These are phyloP conservation scores for Aporrectodea caliginosa DNA, from an alignment of 1,140 invertebrate species.

Conservation along the genomic window DNA sequence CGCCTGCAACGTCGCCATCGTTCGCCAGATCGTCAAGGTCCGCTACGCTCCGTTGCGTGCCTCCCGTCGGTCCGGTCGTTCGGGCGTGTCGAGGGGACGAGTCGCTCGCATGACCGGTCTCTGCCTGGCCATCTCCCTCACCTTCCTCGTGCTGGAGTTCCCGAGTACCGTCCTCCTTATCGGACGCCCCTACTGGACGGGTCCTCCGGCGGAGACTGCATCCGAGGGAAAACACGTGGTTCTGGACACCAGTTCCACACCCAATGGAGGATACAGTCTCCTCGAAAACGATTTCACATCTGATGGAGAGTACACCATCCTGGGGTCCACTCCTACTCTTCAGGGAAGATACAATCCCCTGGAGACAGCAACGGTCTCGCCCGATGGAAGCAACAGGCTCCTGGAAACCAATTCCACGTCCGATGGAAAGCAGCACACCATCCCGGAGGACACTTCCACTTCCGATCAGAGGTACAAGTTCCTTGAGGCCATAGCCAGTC, in stretches of 20 bases:
- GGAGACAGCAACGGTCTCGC: too few species aligned
- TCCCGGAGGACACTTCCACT: too few species aligned
- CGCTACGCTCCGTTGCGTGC: background rate
- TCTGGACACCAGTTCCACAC: too few species aligned
- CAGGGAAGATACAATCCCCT: too few species aligned
- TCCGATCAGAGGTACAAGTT: background rate
- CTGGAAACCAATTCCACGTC: too few species aligned
- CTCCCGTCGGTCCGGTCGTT: background rate
- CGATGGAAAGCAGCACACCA: too few species aligned
- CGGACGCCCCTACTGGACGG: constrained; percentile 30
- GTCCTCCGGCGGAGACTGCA: background rate
- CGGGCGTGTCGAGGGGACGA: background rate
- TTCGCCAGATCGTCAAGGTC: background rate
- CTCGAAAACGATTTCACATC: too few species aligned
- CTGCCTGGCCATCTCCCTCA: constrained; percentile 30
- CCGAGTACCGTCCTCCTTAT: constrained; percentile 33
- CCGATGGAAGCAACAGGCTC: too few species aligned
- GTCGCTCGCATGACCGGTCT: constrained; percentile 7
- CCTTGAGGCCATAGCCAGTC: background rate
- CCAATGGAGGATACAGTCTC: too few species aligned
- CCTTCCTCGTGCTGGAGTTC: constrained; percentile 29
- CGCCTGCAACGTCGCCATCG: background rate
- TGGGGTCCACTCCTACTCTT: too few species aligned
- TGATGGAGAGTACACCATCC: too few species aligned
- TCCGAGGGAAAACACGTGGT: too few species aligned